Conservation (phyloP, 2,888 invertebrate species). For the Conops quadrifasciatus region DNA sequence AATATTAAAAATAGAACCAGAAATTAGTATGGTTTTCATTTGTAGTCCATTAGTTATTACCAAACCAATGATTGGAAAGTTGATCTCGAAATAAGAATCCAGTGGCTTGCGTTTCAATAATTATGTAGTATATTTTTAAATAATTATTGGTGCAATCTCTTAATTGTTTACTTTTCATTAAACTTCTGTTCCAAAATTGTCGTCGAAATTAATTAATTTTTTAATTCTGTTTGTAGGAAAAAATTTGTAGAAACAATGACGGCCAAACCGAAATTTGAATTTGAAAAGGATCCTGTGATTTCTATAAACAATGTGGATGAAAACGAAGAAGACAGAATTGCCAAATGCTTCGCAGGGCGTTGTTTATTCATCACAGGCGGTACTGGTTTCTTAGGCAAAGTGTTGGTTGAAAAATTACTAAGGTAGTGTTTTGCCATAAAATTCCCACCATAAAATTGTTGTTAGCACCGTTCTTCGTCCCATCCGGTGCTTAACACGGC, state of each 20-base stretch:
- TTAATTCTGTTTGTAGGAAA: background rate
- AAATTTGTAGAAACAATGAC: constrained; percentile 48
- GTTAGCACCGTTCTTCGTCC: too few species aligned
- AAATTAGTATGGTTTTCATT: too few species aligned
- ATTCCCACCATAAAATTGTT: too few species aligned
- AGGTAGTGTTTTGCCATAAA: constrained; percentile 50
- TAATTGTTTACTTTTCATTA: too few species aligned
- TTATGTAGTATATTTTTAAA: too few species aligned
- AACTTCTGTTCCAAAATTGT: background rate
- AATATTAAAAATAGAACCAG: too few species aligned
- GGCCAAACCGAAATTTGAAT: constrained; percentile 57
- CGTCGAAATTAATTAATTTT: background rate
- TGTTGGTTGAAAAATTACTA: constrained; percentile 64
- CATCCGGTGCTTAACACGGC: too few species aligned
- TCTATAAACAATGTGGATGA: constrained; percentile 52
- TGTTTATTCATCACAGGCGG: constrained; percentile 64
- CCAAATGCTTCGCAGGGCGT: constrained; percentile 59
- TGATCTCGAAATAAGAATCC: too few species aligned
- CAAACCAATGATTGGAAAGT: too few species aligned
- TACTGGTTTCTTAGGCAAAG: constrained; percentile 65
- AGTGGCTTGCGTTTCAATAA: too few species aligned
- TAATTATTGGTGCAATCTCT: too few species aligned
- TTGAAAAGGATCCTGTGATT: constrained; percentile 52
- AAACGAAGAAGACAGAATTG: constrained; percentile 61
- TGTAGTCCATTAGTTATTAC: too few species aligned